Evolutionary conservation across 2,113 vertebrate species (phyloP).

Genomic region (Amphiprion percula): DNA sequence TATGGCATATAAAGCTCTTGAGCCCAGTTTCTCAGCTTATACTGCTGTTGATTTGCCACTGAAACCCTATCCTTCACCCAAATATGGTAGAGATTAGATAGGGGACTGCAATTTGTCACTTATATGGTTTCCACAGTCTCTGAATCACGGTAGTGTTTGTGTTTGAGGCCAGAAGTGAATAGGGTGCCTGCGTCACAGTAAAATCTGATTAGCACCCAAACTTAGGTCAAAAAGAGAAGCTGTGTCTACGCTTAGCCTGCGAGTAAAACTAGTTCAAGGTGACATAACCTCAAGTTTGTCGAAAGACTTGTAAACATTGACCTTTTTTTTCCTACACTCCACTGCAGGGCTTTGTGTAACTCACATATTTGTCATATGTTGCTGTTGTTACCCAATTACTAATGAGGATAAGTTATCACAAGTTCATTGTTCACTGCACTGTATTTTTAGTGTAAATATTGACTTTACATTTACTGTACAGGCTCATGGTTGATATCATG

Average conservation of each 20-base stretch:
- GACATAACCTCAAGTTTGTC: slow-evolving; percentile 61
- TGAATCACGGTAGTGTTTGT: slow-evolving; percentile 38
- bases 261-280: slow-evolving; percentile 55
- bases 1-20: slow-evolving; percentile 5
- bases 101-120: slow-evolving; percentile 15
- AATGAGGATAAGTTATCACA: slow-evolving; percentile 64
- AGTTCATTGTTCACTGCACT: slow-evolving; percentile 58
- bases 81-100: slow-evolving; percentile 53
- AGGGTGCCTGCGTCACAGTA: slow-evolving; percentile 51
- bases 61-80: slow-evolving; percentile 26
- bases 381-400: slow-evolving; percentile 56
- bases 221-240: slow-evolving; percentile 36
- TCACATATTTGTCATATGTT: slow-evolving; percentile 55
- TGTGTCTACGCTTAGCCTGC: slow-evolving; percentile 33
- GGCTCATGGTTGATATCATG: slow-evolving; percentile 24
- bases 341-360: slow-evolving; percentile 49
- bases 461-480: slow-evolving; percentile 55
- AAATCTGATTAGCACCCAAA: slow-evolving; percentile 64
- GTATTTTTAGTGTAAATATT: slow-evolving; percentile 54
- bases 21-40: slow-evolving; percentile 13
- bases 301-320: slow-evolving; percentile 69
- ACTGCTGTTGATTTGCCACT: slow-evolving; percentile 27
- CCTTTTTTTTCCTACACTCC: slow-evolving; percentile 49
- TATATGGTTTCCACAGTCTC: slow-evolving; percentile 11
- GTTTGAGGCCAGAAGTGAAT: slow-evolving; percentile 42